These are phyloP conservation scores for Agrilus biguttatus DNA, from an alignment of 2,888 invertebrate genomes.

Conservation along the genomic window DNA sequence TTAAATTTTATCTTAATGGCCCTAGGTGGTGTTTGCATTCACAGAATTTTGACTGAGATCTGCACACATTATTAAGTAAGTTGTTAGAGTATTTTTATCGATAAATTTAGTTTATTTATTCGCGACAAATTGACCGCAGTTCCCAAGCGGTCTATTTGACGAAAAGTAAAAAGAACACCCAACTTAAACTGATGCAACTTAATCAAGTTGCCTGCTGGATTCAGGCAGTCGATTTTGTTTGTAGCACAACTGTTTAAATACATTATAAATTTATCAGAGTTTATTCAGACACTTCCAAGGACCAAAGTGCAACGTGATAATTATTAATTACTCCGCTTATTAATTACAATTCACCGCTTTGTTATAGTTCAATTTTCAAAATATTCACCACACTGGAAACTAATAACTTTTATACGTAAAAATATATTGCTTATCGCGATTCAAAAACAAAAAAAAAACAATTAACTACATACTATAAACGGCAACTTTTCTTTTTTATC, in stretches of 20 bases:
- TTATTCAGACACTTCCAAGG: constrained; percentile 20
- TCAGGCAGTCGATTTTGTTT: constrained; percentile 6
- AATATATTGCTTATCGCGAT: too few species aligned
- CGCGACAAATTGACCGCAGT: constrained; percentile 19
- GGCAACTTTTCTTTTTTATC: too few species aligned
- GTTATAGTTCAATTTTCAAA: constrained; percentile 11
- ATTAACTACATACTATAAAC: too few species aligned
- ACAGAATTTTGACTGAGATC: constrained; percentile 1
- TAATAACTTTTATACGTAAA: too few species aligned
- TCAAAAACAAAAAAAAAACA: too few species aligned
- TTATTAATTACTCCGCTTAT: constrained; percentile 18
- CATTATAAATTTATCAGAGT: constrained; percentile 4
- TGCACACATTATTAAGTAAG: background rate
- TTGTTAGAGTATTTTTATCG: background rate
- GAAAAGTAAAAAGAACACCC: constrained; percentile 4
- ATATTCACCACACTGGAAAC: constrained; percentile 3
- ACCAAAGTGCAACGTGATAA: constrained; percentile 27
- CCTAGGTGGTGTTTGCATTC: constrained; percentile 22
- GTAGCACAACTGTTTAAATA: background rate
- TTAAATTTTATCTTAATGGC: constrained; percentile 28
- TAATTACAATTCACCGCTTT: constrained; percentile 18
- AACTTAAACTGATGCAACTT: background rate
- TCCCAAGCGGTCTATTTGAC: constrained; percentile 25
- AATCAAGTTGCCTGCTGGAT: constrained; percentile 10
- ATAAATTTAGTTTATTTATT: constrained; percentile 5